phyloP scores from a whole-genome alignment of 2,113 vertebrate species.

The Puffinus mauretanicus region DNA sequence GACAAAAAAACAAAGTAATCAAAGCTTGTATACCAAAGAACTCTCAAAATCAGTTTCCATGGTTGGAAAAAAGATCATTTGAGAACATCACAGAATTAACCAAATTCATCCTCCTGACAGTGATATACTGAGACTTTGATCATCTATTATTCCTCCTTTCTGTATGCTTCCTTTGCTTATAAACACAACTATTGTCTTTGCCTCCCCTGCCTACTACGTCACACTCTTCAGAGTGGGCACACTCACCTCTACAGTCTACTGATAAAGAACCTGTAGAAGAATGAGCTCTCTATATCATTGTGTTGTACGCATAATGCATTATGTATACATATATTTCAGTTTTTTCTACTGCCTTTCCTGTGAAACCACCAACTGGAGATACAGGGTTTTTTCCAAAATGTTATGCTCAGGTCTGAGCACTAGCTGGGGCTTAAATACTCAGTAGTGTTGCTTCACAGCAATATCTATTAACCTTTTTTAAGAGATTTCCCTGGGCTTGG shows the following conservation, averaged over 20 bases:
- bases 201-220: background rate
- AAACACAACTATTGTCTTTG: background rate
- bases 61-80: background rate
- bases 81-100: background rate
- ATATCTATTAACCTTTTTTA: background rate
- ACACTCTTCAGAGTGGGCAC: background rate
- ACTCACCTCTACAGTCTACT: background rate
- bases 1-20: background rate
- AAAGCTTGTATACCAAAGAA: background rate
- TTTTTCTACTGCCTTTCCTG: background rate
- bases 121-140: background rate
- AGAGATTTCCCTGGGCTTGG: background rate
- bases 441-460: background rate
- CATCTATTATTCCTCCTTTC: background rate
- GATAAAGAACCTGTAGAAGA: background rate
- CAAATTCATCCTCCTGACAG: background rate
- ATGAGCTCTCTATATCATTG: background rate
- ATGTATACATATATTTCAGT: background rate
- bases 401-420: background rate
- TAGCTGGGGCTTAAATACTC: background rate
- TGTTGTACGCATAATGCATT: background rate
- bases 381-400: background rate
- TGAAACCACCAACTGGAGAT: background rate
- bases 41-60: background rate
- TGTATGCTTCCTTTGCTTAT: background rate